A percentile compares a stretch with the other conserved stretches of the same genome.
These are phyloP conservation scores for Drepana falcataria DNA, from an alignment of 2,888 invertebrate genomes.

Conservation along the genomic window DNA sequence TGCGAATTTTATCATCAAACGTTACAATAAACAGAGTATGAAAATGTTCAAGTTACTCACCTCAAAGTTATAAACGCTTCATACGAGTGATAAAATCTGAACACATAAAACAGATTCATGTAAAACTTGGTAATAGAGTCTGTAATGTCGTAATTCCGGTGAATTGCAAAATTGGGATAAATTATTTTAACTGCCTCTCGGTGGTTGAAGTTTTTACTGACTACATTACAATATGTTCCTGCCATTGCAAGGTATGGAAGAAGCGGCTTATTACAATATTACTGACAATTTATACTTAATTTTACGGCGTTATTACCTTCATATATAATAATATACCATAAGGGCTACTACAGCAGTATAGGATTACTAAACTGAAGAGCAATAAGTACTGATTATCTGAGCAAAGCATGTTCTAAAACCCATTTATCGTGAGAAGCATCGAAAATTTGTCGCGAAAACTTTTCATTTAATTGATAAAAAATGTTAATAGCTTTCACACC, in stretches of 20 bases:
- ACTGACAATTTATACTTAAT: no score
- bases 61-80: conserved; percentile 5
- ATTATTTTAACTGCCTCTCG: conserved; percentile 23
- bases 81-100: conserved; percentile 16
- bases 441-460: no score
- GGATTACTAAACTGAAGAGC: no score
- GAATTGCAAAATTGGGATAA: conserved; percentile 28
- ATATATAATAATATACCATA: no score
- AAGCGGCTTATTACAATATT: no score
- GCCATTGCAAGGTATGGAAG: conserved; percentile 6
- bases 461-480: no score
- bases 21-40: conserved; percentile 2
- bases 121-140: conserved; percentile 30
- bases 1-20: not conserved
- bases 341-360: no score
- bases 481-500: no score
- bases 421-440: no score
- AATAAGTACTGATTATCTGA: no score
- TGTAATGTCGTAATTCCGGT: conserved; percentile 28
- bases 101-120: conserved; percentile 19
- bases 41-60: conserved; percentile 1
- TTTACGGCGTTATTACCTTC: no score
- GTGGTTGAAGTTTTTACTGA: conserved; percentile 29
- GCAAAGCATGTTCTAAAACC: no score
- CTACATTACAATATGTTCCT: conserved; percentile 28